Percentiles rank a stretch among this genome's conserved stretches.
These are phyloP conservation scores for Dryocosmus kuriphilus DNA, from an alignment of 2,888 invertebrate species.

Conservation along the genomic window DNA sequence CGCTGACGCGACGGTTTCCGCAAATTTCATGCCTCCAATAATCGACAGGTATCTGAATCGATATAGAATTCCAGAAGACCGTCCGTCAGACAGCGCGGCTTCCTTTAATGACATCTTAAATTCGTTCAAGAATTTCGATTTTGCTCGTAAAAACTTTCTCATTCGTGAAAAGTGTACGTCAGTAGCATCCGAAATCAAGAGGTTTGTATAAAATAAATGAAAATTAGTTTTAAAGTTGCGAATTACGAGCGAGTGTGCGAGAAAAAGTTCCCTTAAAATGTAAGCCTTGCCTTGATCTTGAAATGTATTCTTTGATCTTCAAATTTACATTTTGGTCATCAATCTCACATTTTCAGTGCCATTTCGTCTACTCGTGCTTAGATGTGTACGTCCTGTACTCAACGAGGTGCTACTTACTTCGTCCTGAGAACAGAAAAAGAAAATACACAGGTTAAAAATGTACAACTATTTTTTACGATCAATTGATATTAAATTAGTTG, in stretches of 20 bases:
- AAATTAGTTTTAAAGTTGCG: background rate
- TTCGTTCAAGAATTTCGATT: slow-evolving; percentile 8
- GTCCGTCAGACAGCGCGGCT: slow-evolving; percentile 57
- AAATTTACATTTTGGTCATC: slow-evolving; percentile 25
- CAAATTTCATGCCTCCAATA: background rate
- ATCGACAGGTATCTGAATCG: slow-evolving; percentile 19
- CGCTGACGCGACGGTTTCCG: background rate
- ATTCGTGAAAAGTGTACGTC: background rate
- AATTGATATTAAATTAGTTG: too few relatives aligned
- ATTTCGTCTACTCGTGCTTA: slow-evolving; percentile 57
- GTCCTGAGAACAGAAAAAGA: slow-evolving; percentile 77
- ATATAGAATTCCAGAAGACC: slow-evolving; percentile 37
- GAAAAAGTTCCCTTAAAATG: background rate
- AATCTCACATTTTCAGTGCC: slow-evolving; percentile 72
- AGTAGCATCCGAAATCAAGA: slow-evolving; percentile 2
- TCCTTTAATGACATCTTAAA: slow-evolving; percentile 45
- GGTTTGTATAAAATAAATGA: background rate
- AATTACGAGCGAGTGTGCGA: background rate
- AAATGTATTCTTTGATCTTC: background rate
- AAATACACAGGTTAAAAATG: slow-evolving; percentile 68
- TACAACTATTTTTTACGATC: too few relatives aligned
- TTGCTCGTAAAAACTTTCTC: background rate
- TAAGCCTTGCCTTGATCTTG: background rate
- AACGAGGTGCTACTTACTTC: slow-evolving; percentile 76
- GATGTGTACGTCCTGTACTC: slow-evolving; percentile 56